Base-by-base conservation (phyloP, 2,797 vertebrate species). In the Mus spretus region DNA sequence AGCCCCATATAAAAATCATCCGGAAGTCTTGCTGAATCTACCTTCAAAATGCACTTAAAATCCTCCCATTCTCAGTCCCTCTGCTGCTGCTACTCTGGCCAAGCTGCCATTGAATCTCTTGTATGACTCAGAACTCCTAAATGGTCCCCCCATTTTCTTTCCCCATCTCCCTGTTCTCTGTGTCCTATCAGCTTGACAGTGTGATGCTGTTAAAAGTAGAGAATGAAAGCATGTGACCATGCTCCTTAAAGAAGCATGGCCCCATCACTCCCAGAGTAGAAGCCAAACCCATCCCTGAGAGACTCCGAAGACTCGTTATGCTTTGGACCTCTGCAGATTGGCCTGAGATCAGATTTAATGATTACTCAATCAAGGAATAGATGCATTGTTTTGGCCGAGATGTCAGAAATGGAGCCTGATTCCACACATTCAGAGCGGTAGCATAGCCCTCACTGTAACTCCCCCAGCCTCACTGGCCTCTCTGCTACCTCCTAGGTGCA, bases 41-140 rank as follows among this genome's bases (percentile, higher is more conserved):
- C 50, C 63, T 95, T 79, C 50, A 94, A 53, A 85, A 61, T 72
- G 24, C 14, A 59, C 13, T 28, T 26, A 81, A 47, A 37, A 77
- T 81, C n/a, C 2, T 4, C 28, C n/a, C 47, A 24, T 47, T 86
- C 79, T 28, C 13, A 26, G 34, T 22, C 59, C 34, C n/a, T 61
- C 31, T 59, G 34, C 20, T 53, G 24, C 59, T 31, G 12, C 19
- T 4, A 1, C 31, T 34, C n/a, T 78, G 26, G 12, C 31, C 1
- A 2, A 55, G 28, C 67, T 63, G 7, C 80, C 40, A 2, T 15
- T 2, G 0, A 57, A 61, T 37, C 13, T 83, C 72, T 1, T 2
- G 11, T 10, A 50, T 67, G 40, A 14, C 20, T 47, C 15, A 40
- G 6, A 8, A 34, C 11, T 22, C 40, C 37, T 34, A 31, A 14